Conservation (phyloP, 2,888 invertebrate genomes). For the Desoria tigrina region DNA sequence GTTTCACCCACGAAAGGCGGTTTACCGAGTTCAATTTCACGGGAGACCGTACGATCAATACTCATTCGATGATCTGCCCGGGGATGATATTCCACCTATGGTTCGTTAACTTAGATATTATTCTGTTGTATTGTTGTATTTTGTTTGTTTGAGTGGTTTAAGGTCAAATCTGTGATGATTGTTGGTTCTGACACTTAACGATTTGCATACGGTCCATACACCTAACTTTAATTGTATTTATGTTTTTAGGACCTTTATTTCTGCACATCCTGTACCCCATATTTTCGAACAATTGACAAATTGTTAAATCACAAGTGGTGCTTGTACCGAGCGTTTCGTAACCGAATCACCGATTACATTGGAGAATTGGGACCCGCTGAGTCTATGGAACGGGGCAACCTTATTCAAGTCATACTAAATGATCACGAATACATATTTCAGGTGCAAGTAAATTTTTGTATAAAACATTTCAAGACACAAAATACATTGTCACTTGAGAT, state of each 20-base stretch:
- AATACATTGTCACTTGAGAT: no score
- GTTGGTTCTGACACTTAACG: no score
- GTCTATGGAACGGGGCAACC: neutral
- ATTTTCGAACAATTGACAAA: neutral
- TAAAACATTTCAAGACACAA: no score
- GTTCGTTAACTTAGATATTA: no score
- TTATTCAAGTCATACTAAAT: neutral
- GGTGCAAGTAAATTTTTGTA: no score
- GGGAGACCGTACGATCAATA: neutral
- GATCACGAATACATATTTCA: neutral
- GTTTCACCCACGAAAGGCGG: neutral
- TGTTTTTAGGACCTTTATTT: neutral
- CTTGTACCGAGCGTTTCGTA: neutral
- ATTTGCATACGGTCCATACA: no score
- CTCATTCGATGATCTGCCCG: neutral
- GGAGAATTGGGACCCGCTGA: neutral
- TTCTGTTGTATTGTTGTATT: neutral
- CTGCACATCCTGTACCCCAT: neutral
- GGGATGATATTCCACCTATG: neutral
- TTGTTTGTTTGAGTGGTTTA: no score
- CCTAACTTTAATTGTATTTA: neutral
- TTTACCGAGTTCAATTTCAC: neutral
- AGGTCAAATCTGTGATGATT: neutral
- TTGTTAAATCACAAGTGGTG: conserved; percentile 1
- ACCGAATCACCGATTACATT: neutral